Percentiles rank a stretch among this genome's conserved stretches.
Evolutionary conservation across 2,797 vertebrate genomes (phyloP).

Genomic region (Ispidina picta): DNA sequence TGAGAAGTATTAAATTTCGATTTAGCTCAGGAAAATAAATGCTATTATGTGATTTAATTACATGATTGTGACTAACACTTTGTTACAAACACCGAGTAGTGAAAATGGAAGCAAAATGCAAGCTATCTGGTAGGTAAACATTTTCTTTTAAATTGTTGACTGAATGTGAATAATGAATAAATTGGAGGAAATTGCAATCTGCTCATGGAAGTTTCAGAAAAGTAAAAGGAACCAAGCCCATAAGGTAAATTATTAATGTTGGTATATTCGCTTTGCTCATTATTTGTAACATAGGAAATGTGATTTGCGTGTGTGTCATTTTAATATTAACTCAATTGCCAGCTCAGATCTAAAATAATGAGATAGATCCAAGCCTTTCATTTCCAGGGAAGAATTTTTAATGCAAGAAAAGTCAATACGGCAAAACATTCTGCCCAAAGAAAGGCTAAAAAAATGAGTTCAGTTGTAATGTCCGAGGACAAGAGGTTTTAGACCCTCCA

Average conservation of each 20-base stretch:
- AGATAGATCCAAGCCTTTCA: neutral
- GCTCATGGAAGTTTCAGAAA: slow-evolving; percentile 6
- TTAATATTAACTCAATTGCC: slow-evolving; percentile 27
- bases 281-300: slow-evolving; percentile 43
- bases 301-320: neutral
- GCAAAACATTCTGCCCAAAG: neutral
- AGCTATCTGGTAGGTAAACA: slow-evolving; percentile 29
- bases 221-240: slow-evolving; percentile 6
- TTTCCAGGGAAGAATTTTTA: slow-evolving; percentile 33
- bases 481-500: neutral
- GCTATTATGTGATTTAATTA: slow-evolving; percentile 1
- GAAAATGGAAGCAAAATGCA: slow-evolving; percentile 30
- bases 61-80: neutral
- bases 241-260: slow-evolving; percentile 57
- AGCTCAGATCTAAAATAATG: slow-evolving; percentile 38
- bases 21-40: slow-evolving; percentile 8
- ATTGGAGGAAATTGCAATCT: slow-evolving; percentile 26
- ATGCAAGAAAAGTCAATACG: neutral
- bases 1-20: neutral
- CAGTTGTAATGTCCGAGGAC: neutral
- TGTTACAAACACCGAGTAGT: neutral
- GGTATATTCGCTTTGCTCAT: slow-evolving; percentile 13
- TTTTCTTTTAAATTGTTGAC: slow-evolving; percentile 42
- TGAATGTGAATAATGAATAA: slow-evolving; percentile 52
- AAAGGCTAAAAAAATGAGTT: neutral